These are phyloP conservation scores for Trigoniulus corallinus DNA, from an alignment of 1,140 invertebrate species.

Conservation along the genomic window DNA sequence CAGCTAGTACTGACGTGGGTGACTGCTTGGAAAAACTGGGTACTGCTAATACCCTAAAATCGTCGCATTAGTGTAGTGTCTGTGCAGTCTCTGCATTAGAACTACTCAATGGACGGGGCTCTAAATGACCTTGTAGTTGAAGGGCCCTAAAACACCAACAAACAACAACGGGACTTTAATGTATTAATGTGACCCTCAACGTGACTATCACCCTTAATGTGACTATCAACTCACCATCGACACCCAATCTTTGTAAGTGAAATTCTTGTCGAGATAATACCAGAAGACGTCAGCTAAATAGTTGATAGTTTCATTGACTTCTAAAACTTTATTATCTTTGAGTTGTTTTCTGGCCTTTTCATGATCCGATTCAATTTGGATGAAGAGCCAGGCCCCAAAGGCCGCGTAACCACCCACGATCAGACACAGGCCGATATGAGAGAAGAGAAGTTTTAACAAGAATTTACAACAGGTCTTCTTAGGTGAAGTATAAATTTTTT, in stretches of 20 bases:
- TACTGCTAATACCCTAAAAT: too few species aligned
- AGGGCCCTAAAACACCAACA: too few species aligned
- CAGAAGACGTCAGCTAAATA: slow-evolving; percentile 16
- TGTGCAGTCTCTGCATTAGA: too few species aligned
- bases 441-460: slow-evolving; percentile 16
- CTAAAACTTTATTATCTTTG: slow-evolving; percentile 9
- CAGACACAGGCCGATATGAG: slow-evolving; percentile 18
- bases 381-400: slow-evolving; percentile 15
- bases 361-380: slow-evolving; percentile 11
- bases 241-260: slow-evolving; percentile 9
- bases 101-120: too few species aligned
- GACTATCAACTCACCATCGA: slow-evolving; percentile 10
- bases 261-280: slow-evolving; percentile 14
- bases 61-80: too few species aligned
- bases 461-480: slow-evolving; percentile 3
- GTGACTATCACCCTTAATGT: too few species aligned
- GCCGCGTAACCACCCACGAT: slow-evolving; percentile 15
- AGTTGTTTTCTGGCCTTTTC: slow-evolving; percentile 9
- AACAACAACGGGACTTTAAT: too few species aligned
- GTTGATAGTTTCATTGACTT: slow-evolving; percentile 15
- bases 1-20: too few species aligned
- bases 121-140: too few species aligned
- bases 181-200: too few species aligned
- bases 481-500: neutral
- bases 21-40: too few species aligned